Conservation (phyloP, 2,797 vertebrate genomes). For the Glossophaga mutica region DNA sequence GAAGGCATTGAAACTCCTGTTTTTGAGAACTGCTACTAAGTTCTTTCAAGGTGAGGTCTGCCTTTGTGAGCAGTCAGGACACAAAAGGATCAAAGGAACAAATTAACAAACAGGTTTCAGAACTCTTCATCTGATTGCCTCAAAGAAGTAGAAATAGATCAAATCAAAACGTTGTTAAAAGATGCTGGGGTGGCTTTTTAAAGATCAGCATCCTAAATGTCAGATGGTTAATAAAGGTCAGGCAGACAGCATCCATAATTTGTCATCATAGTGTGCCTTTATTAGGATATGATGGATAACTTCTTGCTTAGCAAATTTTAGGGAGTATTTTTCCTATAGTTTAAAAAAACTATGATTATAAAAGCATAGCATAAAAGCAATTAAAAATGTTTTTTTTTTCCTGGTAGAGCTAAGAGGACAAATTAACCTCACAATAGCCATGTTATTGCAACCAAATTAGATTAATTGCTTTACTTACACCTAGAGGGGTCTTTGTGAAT, state of each 20-base stretch:
- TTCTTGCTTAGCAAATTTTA: slow-evolving; percentile 51
- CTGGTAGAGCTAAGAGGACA: background rate
- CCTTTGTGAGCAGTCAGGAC: background rate
- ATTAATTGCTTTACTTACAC: slow-evolving; percentile 42
- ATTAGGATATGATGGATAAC: slow-evolving; percentile 46
- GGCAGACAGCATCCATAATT: slow-evolving; percentile 40
- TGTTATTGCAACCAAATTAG: background rate
- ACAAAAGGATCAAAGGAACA: background rate
- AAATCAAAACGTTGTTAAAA: slow-evolving; percentile 44
- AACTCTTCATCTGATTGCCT: background rate
- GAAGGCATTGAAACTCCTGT: background rate
- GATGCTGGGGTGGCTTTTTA: slow-evolving; percentile 42
- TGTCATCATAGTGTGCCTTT: slow-evolving; percentile 42
- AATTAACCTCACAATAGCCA: background rate
- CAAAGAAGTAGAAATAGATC: slow-evolving; percentile 52
- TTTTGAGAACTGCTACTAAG: background rate
- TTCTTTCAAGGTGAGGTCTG: slow-evolving; percentile 24
- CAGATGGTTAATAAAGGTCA: slow-evolving; percentile 61
- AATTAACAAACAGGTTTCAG: slow-evolving; percentile 47
- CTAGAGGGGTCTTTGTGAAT: background rate
- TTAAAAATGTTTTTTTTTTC: slow-evolving; percentile 26
- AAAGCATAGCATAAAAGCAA: background rate
- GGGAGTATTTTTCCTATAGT: slow-evolving; percentile 32
- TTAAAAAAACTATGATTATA: slow-evolving; percentile 7
- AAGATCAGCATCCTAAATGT: slow-evolving; percentile 38